Evolutionary conservation across 30 jellyfish, hydroid and myxozoan genomes (phyloP), one percentile per base, ranked within the genome.

Genomic region (Chrysaora quinquecirrha): DNA sequence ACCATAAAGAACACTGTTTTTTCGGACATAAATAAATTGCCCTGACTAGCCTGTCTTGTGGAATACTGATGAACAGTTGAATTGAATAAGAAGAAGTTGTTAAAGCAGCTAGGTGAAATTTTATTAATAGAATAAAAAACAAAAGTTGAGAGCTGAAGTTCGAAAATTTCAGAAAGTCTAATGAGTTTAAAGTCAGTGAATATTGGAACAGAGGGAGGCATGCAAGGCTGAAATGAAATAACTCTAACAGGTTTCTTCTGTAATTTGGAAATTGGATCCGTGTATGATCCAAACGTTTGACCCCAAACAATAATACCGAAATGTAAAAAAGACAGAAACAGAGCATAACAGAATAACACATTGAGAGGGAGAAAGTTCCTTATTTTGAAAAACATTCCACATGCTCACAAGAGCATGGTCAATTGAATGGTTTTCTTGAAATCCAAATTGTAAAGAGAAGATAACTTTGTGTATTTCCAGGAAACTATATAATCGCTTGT

Each of bases 31-130:
- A 22, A 63, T 73, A 71, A 12, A 34, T 71, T 16, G 1, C 83
- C 71, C 9, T 71, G 83, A 47, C 43, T 71, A 35, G 71, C 69
- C 47, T 71, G 69, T 71, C 83, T 71, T 9, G 71, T 71, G 69
- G 83, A 71, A 35, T 71, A 71, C 25, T 20, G 69, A 47, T 24
- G 70, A 71, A 38, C 54, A 38, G 54, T 3, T 38, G 54, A 14
- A 38, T 38, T 38, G 54, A 38, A 38, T 38, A 38, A 38, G 54
- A 38, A 38, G 14, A 38, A 14, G 54, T 47, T n/a, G 46, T 71
- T 43, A 71, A 71, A 71, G 49, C 70, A 71, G 20, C 23, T 0
- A 47, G 71, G 46, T 0, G 70, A 14, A 9, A 25, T 71, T 25
- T 43, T 38, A 25, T 71, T 71, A 23, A 63, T 21, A 34, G 70